Evolutionary conservation across 2,888 invertebrate species (phyloP).

Genomic region (Tenthredo distinguenda): DNA sequence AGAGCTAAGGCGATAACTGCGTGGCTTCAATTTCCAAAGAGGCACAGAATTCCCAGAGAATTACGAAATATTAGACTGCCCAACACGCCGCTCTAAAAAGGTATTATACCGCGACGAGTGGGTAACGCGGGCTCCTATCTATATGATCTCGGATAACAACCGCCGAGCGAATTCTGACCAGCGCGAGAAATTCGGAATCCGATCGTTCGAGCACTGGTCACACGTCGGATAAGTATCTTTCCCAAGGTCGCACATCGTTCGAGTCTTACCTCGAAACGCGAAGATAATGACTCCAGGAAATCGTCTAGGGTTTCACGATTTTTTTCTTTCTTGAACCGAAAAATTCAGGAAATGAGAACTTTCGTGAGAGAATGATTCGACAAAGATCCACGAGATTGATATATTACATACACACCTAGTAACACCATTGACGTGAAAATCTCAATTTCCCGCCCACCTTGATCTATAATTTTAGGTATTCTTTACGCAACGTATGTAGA

Average conservation of each 20-base stretch:
- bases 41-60: slow-evolving; percentile 46
- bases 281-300: not conserved
- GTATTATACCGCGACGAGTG: slow-evolving; percentile 38
- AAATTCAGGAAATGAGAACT: not conserved
- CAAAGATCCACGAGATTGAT: not conserved
- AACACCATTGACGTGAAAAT: not conserved
- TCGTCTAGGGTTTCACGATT: not conserved
- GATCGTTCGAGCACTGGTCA: slow-evolving; percentile 23
- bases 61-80: slow-evolving; percentile 39
- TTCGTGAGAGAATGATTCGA: not conserved
- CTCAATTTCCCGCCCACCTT: not conserved
- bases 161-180: slow-evolving; percentile 1
- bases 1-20: slow-evolving; percentile 39
- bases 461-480: not conserved
- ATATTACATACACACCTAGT: not conserved
- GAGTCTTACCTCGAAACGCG: not conserved
- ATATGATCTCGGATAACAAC: slow-evolving; percentile 32
- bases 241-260: not conserved
- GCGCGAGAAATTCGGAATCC: not conserved
- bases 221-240: slow-evolving; percentile 12
- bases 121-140: not conserved
- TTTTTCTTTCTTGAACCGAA: not conserved
- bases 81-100: slow-evolving; percentile 39
- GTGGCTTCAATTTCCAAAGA: slow-evolving; percentile 49
- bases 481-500: slow-evolving; percentile 4